Evolutionary conservation across 2,113 vertebrate species (phyloP), one percentile per base, ranked within the genome.

Genomic region (Prunella himalayana): DNA sequence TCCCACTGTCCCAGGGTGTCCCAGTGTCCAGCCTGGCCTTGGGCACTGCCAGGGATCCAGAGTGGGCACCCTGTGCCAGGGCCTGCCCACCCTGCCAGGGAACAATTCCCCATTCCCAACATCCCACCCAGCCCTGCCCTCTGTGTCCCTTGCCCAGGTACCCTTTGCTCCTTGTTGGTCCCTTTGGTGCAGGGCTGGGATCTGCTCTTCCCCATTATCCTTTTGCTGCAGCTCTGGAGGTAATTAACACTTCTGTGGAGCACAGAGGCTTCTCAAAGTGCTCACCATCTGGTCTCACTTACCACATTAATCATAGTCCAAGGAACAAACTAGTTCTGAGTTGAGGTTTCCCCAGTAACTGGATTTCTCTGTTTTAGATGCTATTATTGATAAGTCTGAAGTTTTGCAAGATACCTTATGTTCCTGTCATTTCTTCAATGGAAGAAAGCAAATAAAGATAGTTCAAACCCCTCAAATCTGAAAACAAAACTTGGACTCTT

Each of bases 251-350:
- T 64, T 72, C 76, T 78, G 76, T 11, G 49, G 76, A 88, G 82
- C 91, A 56, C 57, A 81, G 88, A 90, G 82, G 69, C 91, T 97
- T 94, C 88, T 89, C 25, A 3, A 89, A 69, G 84, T 91, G 31
- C 69, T 92, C 85, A 18, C 91, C 92, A 94, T 92, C 96, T 96
- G 95, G 7, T 87, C 69, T 49, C 82, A 41, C 93, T 97, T 96
- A 94, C 60, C 84, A 59, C 79, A 76, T 95, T 97, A 95, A 87
- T 96, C 91, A 92, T 12, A 92, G 61, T 76, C 82, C 75, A 86
- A 87, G 86, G 87, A 96, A 96, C 86, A 94, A 89, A 83, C 88
- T 31, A 31, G 61, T 59, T 94, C 35, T n/a, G 76, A 82, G 91
- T 76, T 69, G 88, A 95, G 95, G 61, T 95, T 93, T 94, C 92